phyloP scores from a whole-genome alignment of 1,140 invertebrate genomes.

The Drosophila punjabiensis region DNA sequence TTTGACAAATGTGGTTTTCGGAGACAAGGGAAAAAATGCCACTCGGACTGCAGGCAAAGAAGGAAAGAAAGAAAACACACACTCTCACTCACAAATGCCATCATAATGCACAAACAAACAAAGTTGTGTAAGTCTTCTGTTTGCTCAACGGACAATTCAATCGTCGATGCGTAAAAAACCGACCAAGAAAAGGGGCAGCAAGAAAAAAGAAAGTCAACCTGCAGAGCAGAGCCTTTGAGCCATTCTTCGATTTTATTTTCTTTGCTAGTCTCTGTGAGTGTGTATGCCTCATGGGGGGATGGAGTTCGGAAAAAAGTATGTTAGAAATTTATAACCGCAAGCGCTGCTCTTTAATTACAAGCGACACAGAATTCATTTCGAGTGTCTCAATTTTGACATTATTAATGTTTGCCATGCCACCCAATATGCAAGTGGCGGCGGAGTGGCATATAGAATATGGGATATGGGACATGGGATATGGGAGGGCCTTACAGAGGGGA shows the following conservation, averaged over 20 bases:
- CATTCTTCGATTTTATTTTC: slow-evolving; percentile 2
- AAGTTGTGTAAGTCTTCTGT: slow-evolving; percentile 73
- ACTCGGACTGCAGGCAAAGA: slow-evolving; percentile 6
- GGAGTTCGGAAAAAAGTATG: slow-evolving; percentile 25
- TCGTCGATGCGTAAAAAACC: slow-evolving; percentile 64
- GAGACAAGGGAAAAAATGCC: slow-evolving; percentile 16
- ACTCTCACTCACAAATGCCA: slow-evolving; percentile 27
- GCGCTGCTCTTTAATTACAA: slow-evolving; percentile 81
- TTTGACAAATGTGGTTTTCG: slow-evolving; percentile 76
- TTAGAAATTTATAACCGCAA: slow-evolving; percentile 80
- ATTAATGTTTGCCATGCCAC: slow-evolving; percentile 83
- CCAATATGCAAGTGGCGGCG: slow-evolving; percentile 65
- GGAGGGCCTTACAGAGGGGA: slow-evolving; percentile 13
- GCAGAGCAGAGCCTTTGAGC: slow-evolving; percentile 48
- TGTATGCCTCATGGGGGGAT: neutral
- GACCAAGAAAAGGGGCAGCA: slow-evolving; percentile 29
- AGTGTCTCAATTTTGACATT: slow-evolving; percentile 83
- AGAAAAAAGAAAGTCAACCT: slow-evolving; percentile 48
- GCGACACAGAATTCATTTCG: slow-evolving; percentile 79
- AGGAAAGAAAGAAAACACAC: slow-evolving; percentile 24
- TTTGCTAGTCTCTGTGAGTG: neutral
- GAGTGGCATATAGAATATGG: neutral
- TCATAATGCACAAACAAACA: slow-evolving; percentile 53
- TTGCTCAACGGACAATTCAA: slow-evolving; percentile 77
- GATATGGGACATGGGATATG: neutral